Evolutionary conservation across 2,113 vertebrate species (phyloP).

Genomic region (Phalacrocorax pelagicus): DNA sequence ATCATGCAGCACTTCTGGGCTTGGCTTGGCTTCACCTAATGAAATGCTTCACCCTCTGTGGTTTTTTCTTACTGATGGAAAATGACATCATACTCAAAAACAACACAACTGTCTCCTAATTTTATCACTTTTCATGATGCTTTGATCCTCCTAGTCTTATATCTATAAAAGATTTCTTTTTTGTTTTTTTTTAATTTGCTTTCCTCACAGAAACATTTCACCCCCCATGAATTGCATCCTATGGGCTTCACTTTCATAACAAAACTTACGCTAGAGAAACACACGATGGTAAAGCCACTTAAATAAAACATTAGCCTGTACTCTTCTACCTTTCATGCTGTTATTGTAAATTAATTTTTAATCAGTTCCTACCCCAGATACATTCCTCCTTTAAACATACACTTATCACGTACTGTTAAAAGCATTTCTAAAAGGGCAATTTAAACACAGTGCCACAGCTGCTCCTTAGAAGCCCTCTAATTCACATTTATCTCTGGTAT

Average conservation of each 20-base stretch:
- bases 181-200: background rate
- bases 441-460: background rate
- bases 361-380: slow-evolving; percentile 11
- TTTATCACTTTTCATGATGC: background rate
- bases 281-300: background rate
- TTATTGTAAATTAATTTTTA: slow-evolving; percentile 45
- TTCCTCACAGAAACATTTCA: background rate
- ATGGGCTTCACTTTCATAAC: background rate
- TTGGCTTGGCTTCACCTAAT: background rate
- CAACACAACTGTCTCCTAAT: background rate
- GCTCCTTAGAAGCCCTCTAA: background rate
- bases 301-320: slow-evolving; percentile 46
- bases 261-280: background rate
- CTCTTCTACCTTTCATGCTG: slow-evolving; percentile 10
- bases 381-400: background rate
- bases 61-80: background rate
- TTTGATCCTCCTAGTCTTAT: background rate
- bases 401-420: background rate
- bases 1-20: background rate
- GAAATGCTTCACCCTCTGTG: background rate
- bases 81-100: background rate
- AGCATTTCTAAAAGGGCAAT: slow-evolving; percentile 5
- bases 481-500: background rate
- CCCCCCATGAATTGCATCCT: background rate
- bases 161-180: background rate